phyloP scores from a whole-genome alignment of 2,113 vertebrate genomes.

The Bungarus multicinctus region DNA sequence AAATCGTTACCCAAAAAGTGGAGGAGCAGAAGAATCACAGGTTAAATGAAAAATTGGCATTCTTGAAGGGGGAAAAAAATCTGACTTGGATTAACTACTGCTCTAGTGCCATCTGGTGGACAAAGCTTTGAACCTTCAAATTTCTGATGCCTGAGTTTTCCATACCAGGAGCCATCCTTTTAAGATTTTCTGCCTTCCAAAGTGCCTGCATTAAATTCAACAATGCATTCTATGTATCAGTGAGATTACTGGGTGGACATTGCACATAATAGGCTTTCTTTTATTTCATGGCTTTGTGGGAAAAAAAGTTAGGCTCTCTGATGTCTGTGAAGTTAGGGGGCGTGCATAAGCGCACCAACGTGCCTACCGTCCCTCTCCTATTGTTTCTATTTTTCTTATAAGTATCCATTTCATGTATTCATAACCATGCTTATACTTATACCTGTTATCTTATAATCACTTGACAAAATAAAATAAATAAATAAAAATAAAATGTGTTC shows the following conservation, averaged over 20 bases:
- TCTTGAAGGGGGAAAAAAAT: neutral
- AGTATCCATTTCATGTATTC: no score
- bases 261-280: neutral
- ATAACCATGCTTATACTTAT: no score
- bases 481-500: no score
- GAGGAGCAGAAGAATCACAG: neutral
- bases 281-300: neutral
- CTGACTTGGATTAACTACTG: neutral
- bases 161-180: neutral
- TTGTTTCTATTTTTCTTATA: no score
- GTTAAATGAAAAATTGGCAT: neutral
- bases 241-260: neutral
- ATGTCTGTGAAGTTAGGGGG: no score
- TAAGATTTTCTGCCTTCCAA: neutral
- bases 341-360: no score
- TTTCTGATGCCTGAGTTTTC: neutral
- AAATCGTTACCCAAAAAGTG: neutral
- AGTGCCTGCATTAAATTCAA: neutral
- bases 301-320: neutral
- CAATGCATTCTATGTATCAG: neutral
- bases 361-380: no score
- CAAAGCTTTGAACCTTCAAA: neutral
- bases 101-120: constrained; percentile 20
- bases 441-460: no score
- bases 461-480: no score